Conservation (phyloP, 2,888 invertebrate species). For the Ernsta delagoae region DNA sequence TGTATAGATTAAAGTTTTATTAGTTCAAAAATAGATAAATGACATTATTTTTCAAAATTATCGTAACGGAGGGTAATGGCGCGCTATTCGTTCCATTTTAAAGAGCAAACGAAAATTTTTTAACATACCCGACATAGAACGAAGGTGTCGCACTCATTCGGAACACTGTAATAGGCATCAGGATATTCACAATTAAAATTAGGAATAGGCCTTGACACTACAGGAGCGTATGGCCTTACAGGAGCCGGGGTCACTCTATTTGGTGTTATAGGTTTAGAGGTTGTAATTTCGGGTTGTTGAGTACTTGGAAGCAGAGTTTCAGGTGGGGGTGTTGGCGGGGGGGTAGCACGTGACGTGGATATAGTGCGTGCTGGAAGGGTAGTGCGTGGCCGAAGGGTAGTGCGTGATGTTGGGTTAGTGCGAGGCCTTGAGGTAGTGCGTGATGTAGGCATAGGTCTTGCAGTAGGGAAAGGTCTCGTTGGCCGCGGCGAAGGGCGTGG, state of each 20-base stretch:
- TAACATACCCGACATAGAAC: slow-evolving; percentile 83
- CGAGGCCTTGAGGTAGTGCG: background rate
- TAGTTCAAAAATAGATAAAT: too few relatives aligned
- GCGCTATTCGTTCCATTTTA: too few relatives aligned
- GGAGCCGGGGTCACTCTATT: background rate
- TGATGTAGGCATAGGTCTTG: background rate
- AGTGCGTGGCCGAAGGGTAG: background rate
- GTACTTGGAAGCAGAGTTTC: background rate
- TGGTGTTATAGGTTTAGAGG: background rate
- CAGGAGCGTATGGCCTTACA: background rate
- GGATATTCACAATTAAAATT: slow-evolving; percentile 51
- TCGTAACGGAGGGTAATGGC: too few relatives aligned
- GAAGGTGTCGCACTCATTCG: slow-evolving; percentile 88
- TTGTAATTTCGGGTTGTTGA: background rate
- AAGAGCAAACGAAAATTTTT: background rate
- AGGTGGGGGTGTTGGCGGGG: background rate
- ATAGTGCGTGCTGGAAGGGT: background rate
- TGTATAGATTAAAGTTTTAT: background rate
- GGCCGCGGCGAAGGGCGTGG: background rate
- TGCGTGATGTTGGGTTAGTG: background rate
- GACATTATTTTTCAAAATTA: too few relatives aligned
- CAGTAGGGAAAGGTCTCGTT: background rate
- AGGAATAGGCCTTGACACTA: background rate
- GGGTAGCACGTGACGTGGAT: background rate
- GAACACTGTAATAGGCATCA: slow-evolving; percentile 66